Conservation (phyloP, 2,113 vertebrate species). For the Telmatochromis sp. region DNA sequence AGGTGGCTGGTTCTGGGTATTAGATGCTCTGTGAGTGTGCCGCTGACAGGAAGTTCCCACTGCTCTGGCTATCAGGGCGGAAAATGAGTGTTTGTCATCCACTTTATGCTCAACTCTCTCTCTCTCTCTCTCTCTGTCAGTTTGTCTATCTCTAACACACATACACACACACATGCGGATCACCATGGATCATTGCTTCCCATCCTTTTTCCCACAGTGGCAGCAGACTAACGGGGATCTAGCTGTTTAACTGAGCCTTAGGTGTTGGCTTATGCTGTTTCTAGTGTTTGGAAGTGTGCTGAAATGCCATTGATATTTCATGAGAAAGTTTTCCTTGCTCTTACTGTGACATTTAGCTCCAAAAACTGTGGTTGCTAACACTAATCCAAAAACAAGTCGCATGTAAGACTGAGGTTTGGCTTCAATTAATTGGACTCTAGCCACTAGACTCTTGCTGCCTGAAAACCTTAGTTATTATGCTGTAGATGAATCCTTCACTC, state of each 20-base stretch:
- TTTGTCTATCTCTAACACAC: neutral
- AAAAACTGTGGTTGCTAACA: neutral
- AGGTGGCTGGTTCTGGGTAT: neutral
- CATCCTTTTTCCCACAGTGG: slow-evolving; percentile 43
- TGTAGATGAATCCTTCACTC: neutral
- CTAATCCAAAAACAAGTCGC: neutral
- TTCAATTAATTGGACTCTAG: neutral
- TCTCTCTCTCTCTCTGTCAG: neutral
- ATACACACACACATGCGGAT: neutral
- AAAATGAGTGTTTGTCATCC: slow-evolving; percentile 72
- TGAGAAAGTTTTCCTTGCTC: slow-evolving; percentile 19
- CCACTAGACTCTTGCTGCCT: neutral
- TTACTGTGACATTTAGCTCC: neutral
- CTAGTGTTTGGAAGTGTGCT: slow-evolving; percentile 10
- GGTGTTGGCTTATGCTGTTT: neutral
- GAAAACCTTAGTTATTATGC: neutral
- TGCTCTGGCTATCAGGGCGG: slow-evolving; percentile 68
- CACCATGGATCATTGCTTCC: slow-evolving; percentile 21
- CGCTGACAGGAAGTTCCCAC: slow-evolving; percentile 70
- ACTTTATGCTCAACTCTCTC: slow-evolving; percentile 38
- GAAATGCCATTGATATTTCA: neutral
- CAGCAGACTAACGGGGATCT: slow-evolving; percentile 6
- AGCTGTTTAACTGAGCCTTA: slow-evolving; percentile 34
- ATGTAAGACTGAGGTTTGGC: neutral
- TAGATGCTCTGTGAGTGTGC: slow-evolving; percentile 47